Percentiles rank a stretch among this genome's conserved stretches.
These are phyloP conservation scores for Tetragnatha montana DNA, from an alignment of 2,888 invertebrate species.

Conservation along the genomic window DNA sequence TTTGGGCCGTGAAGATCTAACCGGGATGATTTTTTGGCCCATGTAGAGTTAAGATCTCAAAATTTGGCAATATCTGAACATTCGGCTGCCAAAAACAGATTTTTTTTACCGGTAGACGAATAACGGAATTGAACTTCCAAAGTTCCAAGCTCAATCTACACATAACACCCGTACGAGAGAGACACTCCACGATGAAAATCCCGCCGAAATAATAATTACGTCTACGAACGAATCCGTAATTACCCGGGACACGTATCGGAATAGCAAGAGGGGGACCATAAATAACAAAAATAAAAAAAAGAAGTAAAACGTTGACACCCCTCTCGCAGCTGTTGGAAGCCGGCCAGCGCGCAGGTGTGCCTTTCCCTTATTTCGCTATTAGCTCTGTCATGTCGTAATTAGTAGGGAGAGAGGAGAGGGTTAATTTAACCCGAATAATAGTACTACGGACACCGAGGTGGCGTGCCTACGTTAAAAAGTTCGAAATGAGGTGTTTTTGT, in stretches of 20 bases:
- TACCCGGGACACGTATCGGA: slow-evolving; percentile 59
- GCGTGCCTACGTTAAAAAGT: not conserved
- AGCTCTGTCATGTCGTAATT: slow-evolving; percentile 41
- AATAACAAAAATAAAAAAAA: slow-evolving; percentile 18
- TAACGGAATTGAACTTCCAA: too few relatives aligned
- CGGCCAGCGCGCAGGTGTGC: slow-evolving; percentile 53
- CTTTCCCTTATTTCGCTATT: slow-evolving; percentile 37
- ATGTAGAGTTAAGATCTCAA: too few relatives aligned
- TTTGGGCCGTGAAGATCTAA: too few relatives aligned
- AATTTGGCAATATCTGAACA: too few relatives aligned
- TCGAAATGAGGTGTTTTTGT: not conserved
- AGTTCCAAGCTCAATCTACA: too few relatives aligned
- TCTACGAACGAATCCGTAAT: slow-evolving; percentile 51
- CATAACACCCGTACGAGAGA: too few relatives aligned
- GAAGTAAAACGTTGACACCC: slow-evolving; percentile 56
- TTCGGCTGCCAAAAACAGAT: too few relatives aligned
- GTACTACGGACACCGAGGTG: not conserved
- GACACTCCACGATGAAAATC: slow-evolving; percentile 60
- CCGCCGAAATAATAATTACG: slow-evolving; percentile 56
- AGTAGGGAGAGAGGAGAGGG: slow-evolving; percentile 16
- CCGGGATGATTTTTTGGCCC: too few relatives aligned
- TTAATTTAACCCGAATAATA: slow-evolving; percentile 22
- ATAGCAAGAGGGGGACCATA: not conserved
- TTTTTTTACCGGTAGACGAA: too few relatives aligned
- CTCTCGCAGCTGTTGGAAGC: slow-evolving; percentile 47